A percentile compares a stretch with the other conserved stretches of the same genome.
Evolutionary conservation across 2,113 vertebrate species (phyloP).

Genomic region (Theristicus caerulescens): DNA sequence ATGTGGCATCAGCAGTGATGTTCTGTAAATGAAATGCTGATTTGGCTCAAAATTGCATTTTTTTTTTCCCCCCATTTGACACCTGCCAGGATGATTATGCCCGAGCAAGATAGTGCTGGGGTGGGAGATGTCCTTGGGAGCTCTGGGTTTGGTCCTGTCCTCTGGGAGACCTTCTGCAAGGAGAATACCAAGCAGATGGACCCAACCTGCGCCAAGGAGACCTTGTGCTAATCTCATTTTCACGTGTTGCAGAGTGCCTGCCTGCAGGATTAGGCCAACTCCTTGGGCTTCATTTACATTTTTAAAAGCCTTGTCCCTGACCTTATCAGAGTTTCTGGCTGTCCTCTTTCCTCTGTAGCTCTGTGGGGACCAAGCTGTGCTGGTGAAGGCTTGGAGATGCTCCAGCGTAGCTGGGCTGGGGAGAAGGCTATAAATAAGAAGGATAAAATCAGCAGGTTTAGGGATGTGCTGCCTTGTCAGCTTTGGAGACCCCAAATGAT

Average conservation of each 20-base stretch:
- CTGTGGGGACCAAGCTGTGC: not conserved
- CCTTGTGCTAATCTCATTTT: constrained; percentile 38
- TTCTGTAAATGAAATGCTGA: not conserved
- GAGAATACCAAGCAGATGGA: constrained; percentile 36
- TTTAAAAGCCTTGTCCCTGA: not conserved
- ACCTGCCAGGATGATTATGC: not conserved
- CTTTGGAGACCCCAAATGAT: not conserved
- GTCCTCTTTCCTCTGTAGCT: not conserved
- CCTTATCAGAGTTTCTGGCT: not conserved
- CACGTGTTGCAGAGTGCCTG: not conserved
- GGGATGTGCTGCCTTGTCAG: not conserved
- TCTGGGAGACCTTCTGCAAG: not conserved
- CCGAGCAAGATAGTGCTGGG: rapidly evolving
- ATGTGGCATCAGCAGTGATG: not conserved
- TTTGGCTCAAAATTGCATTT: not conserved
- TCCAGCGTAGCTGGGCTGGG: rapidly evolving
- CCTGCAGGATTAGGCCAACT: not conserved
- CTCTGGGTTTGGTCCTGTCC: not conserved
- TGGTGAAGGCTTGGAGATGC: not conserved
- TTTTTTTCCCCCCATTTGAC: not conserved
- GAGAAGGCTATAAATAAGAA: not conserved
- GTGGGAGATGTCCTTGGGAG: not conserved
- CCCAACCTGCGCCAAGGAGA: not conserved
- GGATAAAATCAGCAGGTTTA: not conserved
- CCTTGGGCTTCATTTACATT: constrained; percentile 9